Evolutionary conservation across 2,888 invertebrate genomes (phyloP), one percentile per base, ranked within the genome.

Genomic region (Autographa gamma): DNA sequence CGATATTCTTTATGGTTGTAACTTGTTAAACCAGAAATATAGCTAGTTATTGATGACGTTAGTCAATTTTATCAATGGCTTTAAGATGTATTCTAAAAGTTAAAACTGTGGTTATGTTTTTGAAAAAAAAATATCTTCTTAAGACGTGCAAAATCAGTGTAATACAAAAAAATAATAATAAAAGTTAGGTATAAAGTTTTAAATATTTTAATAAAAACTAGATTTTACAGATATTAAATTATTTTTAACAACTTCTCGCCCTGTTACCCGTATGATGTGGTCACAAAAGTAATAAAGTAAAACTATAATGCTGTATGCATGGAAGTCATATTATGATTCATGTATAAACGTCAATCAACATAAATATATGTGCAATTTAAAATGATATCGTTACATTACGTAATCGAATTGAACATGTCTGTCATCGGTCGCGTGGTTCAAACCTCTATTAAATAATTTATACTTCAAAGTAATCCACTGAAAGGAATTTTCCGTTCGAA

Each of bases 401-500:
- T 77, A 79, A 82, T 73, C 76, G 66, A 60, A 75, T 74, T 76
- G 69, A 68, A 76, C 66, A 56, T 65, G 76, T 73, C 70, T 69
- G 67, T 71, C 80, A 72, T 59, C 65, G 58, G 69, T 68, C 67
- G 76, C 72, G 73, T 77, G 76, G 66, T 80, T 76, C 74, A 76
- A 62, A 71, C 62, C 71, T 81, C 79, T 75, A 83, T 86, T 86
- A 87, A 83, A 85, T 87, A 85, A 86, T 85, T 76, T 81, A 83
- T 78, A 77, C 79, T 82, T 71, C 74, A 81, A 66, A 82, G 77
- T 83, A 79, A 85, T 79, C 74, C 78, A 71, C 73, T 72, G 79
- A 77, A 84, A 81, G 91, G 88, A 90, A 90, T 89, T 82, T 90
- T 91, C 90, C 89, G 85, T 81, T 86, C 71, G 68, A 63, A 77